Evolutionary conservation across 2,113 vertebrate species (phyloP).

Genomic region (Rallus limicola): DNA sequence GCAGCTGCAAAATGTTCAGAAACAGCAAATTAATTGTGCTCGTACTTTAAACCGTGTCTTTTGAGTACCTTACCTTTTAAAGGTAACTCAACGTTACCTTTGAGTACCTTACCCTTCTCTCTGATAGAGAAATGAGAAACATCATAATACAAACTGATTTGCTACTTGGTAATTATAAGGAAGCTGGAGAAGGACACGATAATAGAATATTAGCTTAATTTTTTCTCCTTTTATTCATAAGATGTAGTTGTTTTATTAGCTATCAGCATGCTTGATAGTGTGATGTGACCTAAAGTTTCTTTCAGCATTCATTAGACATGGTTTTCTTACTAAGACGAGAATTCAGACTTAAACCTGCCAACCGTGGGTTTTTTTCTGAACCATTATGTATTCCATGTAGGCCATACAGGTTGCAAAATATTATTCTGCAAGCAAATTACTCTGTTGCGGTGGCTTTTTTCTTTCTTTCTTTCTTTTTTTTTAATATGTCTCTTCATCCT

Average conservation of each 20-base stretch:
- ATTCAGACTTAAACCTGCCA: conserved; percentile 39
- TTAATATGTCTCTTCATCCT: neutral
- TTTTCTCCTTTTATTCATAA: conserved; percentile 18
- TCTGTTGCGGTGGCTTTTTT: neutral
- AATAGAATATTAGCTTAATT: neutral
- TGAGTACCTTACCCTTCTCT: neutral
- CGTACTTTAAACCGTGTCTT: neutral
- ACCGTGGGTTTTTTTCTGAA: neutral
- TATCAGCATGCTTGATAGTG: neutral
- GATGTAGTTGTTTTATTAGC: neutral
- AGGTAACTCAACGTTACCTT: no score
- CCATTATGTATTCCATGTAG: neutral
- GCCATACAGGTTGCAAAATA: conserved; percentile 33
- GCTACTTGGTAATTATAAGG: neutral
- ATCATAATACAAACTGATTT: neutral
- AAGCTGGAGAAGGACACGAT: neutral
- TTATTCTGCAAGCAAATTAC: conserved; percentile 44
- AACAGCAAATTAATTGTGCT: neutral
- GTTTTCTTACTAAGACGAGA: conserved; percentile 3
- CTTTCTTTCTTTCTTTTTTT: neutral
- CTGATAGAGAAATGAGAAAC: neutral
- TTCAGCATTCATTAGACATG: neutral
- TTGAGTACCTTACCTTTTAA: neutral
- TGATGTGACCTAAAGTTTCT: conserved; percentile 2
- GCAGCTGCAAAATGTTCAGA: neutral